A percentile compares a stretch with the other conserved stretches of the same genome.
These are phyloP conservation scores for Cichlasoma orientale DNA, from an alignment of 2,797 vertebrate genomes.

Conservation along the genomic window DNA sequence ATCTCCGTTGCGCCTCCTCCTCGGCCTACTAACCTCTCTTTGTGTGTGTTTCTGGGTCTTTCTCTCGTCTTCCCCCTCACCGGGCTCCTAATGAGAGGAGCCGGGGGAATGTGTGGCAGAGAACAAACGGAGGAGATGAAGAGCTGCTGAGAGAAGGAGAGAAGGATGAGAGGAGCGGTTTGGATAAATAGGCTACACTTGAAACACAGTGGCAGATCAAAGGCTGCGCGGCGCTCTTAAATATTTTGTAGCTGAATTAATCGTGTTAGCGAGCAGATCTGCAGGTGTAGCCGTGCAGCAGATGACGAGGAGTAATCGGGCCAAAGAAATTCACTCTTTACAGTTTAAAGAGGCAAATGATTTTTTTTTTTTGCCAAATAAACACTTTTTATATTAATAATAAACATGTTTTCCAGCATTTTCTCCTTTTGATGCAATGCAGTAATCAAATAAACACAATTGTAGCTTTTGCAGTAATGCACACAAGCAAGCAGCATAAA, in stretches of 20 bases:
- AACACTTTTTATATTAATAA: background rate
- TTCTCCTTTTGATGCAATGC: background rate
- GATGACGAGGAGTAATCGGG: background rate
- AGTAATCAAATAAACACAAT: background rate
- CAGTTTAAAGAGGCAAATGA: background rate
- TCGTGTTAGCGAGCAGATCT: background rate
- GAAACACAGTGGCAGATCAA: slow-evolving; percentile 13
- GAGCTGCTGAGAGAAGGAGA: slow-evolving; percentile 40
- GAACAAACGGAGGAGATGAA: slow-evolving; percentile 56
- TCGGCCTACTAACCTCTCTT: slow-evolving; percentile 28
- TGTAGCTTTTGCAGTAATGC: background rate
- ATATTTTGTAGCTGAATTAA: slow-evolving; percentile 4
- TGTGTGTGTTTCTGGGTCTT: slow-evolving; percentile 13
- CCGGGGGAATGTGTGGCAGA: slow-evolving; percentile 34
- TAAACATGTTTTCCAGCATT: background rate
- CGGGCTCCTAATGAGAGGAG: slow-evolving; percentile 54
- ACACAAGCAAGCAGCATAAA: fast-evolving
- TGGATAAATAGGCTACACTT: slow-evolving; percentile 33
- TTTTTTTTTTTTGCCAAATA: background rate
- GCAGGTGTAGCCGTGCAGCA: background rate
- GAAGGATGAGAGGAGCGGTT: slow-evolving; percentile 11
- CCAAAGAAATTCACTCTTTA: background rate
- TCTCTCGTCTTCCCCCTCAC: background rate
- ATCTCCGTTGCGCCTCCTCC: background rate
- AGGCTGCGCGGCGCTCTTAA: slow-evolving; percentile 1